Percentiles rank a stretch among this genome's conserved stretches.
Evolutionary conservation across 2,113 vertebrate species (phyloP).

Genomic region (Andinoacara biseriatus): DNA sequence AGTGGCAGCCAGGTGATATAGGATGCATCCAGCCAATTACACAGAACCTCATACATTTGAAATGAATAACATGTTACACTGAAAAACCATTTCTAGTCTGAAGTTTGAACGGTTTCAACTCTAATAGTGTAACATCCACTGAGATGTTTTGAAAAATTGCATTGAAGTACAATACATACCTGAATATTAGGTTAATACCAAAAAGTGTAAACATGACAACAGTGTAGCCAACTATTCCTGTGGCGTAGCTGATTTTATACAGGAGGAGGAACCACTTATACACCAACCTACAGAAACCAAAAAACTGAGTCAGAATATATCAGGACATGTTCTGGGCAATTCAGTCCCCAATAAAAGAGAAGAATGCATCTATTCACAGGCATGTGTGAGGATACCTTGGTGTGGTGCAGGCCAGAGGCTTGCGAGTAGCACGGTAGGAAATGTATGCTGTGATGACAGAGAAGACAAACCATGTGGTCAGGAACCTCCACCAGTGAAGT

Average conservation of each 20-base stretch:
- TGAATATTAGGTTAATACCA: constrained; percentile 95
- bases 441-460: constrained; percentile 93
- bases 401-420: constrained; percentile 93
- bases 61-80: not conserved
- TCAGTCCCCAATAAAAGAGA: not conserved
- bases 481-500: constrained; percentile 98
- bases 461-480: constrained; percentile 93
- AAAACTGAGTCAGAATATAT: not conserved
- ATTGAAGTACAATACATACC: constrained; percentile 80
- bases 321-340: not conserved
- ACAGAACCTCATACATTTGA: not conserved
- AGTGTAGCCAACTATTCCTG: constrained; percentile 93
- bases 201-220: constrained; percentile 99
- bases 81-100: not conserved
- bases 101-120: not conserved
- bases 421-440: constrained; percentile 93
- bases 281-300: constrained; percentile 85
- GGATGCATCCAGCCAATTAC: not conserved
- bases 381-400: constrained; percentile 82
- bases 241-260: constrained; percentile 98
- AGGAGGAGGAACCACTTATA: constrained; percentile 99
- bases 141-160: not conserved
- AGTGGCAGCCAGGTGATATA: constrained; percentile 1
- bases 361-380: not conserved
- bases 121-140: not conserved